A percentile compares a stretch with the other conserved stretches of the same genome.
Conservation (phyloP, 2,888 invertebrate species). For the Zaprionus lineosus region DNA sequence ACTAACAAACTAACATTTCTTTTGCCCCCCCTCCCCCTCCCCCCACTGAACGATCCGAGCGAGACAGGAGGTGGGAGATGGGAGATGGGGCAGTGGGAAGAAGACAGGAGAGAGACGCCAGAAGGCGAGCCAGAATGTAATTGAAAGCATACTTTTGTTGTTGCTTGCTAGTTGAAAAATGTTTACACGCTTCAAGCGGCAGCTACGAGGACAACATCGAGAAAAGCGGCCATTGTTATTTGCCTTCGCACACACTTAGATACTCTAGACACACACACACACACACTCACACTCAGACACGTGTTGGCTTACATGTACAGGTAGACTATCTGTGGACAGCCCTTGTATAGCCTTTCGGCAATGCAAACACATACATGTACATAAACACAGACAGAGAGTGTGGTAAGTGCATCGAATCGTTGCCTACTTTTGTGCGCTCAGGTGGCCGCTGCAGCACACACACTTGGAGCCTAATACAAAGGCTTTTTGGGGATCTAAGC, state of each 20-base stretch:
- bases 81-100: neutral
- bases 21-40: conserved; percentile 10
- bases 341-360: too few relatives aligned
- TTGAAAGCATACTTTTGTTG: conserved; percentile 38
- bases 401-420: conserved; percentile 29
- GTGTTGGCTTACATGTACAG: too few relatives aligned
- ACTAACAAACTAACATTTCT: conserved; percentile 15
- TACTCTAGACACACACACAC: conserved; percentile 15
- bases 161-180: conserved; percentile 40
- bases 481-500: too few relatives aligned
- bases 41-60: neutral
- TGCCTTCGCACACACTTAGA: conserved; percentile 12
- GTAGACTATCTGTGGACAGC: too few relatives aligned
- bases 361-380: conserved; percentile 1
- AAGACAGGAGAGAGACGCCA: neutral
- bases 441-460: conserved; percentile 46
- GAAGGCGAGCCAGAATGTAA: conserved; percentile 21
- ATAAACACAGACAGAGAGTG: neutral
- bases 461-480: conserved; percentile 32
- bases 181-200: conserved; percentile 52
- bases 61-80: neutral
- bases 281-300: neutral
- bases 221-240: conserved; percentile 43
- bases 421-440: conserved; percentile 54
- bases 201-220: conserved; percentile 45